phyloP scores from a whole-genome alignment of 2,113 vertebrate species.

The Shinisaurus crocodilurus region DNA sequence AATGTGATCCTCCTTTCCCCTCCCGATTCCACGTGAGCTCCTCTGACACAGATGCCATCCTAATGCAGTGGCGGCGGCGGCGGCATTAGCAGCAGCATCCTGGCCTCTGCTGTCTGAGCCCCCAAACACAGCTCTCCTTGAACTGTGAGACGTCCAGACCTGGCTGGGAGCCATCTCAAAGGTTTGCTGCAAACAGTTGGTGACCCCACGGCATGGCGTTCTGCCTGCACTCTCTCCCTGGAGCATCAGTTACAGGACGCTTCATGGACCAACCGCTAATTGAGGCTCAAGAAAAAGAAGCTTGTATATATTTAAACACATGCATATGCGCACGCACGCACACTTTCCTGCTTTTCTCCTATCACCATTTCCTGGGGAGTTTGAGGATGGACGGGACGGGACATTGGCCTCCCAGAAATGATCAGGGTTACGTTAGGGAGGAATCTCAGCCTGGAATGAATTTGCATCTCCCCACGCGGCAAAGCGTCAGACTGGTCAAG shows the following conservation, averaged over 20 bases:
- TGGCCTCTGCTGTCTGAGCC: too few relatives aligned
- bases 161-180: not conserved
- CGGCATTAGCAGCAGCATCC: too few relatives aligned
- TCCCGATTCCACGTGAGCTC: not conserved
- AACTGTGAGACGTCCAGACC: not conserved
- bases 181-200: not conserved
- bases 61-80: not conserved
- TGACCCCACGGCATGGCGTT: not conserved
- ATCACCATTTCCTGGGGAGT: not conserved
- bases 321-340: too few relatives aligned
- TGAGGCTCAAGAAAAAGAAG: not conserved
- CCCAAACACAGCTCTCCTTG: not conserved
- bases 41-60: not conserved
- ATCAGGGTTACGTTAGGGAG: not conserved
- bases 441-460: not conserved
- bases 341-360: not conserved
- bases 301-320: not conserved
- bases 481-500: not conserved
- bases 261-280: not conserved
- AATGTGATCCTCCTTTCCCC: not conserved
- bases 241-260: not conserved
- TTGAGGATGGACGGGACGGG: not conserved
- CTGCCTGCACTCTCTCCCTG: not conserved
- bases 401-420: not conserved
- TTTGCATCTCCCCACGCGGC: too few relatives aligned